These are phyloP conservation scores for Sebastes hopkinsi DNA, from an alignment of 2,797 vertebrate species.

Conservation along the genomic window DNA sequence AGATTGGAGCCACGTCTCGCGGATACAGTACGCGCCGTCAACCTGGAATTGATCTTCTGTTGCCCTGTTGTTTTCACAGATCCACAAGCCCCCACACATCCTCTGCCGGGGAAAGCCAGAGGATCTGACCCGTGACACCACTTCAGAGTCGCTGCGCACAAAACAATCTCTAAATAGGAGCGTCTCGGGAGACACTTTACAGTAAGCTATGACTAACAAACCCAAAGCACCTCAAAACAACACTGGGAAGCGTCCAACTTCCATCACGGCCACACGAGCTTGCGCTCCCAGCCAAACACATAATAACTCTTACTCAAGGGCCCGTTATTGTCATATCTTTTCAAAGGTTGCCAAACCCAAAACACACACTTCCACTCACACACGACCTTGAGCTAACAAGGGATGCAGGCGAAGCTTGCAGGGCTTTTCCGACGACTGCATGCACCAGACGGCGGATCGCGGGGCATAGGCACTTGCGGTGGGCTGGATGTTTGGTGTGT, in stretches of 20 bases:
- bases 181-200: slow-evolving; percentile 54
- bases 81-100: slow-evolving; percentile 52
- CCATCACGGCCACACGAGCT: slow-evolving; percentile 53
- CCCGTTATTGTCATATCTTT: slow-evolving; percentile 72
- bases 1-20: slow-evolving; percentile 65
- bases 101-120: slow-evolving; percentile 48
- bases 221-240: slow-evolving; percentile 66
- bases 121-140: slow-evolving; percentile 48
- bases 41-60: slow-evolving; percentile 72
- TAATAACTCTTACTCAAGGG: slow-evolving; percentile 68
- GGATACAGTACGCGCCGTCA: slow-evolving; percentile 35
- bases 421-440: slow-evolving; percentile 52
- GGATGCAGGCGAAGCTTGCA: slow-evolving; percentile 45
- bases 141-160: slow-evolving; percentile 49
- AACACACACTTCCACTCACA: slow-evolving; percentile 65
- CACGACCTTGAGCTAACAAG: slow-evolving; percentile 78
- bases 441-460: slow-evolving; percentile 39
- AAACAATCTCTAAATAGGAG: slow-evolving; percentile 64
- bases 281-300: slow-evolving; percentile 62
- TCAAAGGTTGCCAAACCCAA: slow-evolving; percentile 75
- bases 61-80: slow-evolving; percentile 62
- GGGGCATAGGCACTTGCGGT: slow-evolving; percentile 47
- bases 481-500: slow-evolving; percentile 53
- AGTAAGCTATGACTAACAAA: slow-evolving; percentile 66
- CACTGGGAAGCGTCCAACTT: slow-evolving; percentile 53